Percentiles rank a stretch among this genome's conserved stretches.
These are phyloP conservation scores for Gobionotothen gibberifrons DNA, from an alignment of 2,797 vertebrate genomes.

Conservation along the genomic window DNA sequence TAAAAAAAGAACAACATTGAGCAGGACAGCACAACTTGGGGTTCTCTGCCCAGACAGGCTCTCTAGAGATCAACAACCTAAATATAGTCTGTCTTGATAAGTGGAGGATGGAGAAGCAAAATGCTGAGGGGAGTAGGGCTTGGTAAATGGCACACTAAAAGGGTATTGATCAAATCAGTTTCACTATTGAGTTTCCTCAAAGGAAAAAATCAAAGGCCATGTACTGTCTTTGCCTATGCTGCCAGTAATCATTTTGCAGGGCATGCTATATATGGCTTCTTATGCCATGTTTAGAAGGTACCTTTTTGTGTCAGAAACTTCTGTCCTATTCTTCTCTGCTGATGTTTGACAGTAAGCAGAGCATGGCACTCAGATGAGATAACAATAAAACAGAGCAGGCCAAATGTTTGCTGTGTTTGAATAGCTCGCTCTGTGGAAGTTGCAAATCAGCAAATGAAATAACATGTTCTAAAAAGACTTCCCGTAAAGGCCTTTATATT, in stretches of 20 bases:
- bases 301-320: conserved; percentile 3
- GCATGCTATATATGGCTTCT: neutral
- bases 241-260: conserved; percentile 1
- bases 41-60: conserved; percentile 53
- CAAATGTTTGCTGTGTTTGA: conserved; percentile 9
- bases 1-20: conserved; percentile 46
- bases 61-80: conserved; percentile 46
- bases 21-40: conserved; percentile 49
- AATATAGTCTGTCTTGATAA: conserved; percentile 66
- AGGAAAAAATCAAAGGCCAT: conserved; percentile 22
- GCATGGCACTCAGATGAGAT: neutral
- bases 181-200: conserved; percentile 29
- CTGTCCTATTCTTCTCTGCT: neutral
- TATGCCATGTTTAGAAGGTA: conserved; percentile 7
- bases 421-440: conserved; percentile 3
- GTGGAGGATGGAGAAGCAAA: conserved; percentile 40
- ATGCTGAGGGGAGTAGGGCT: conserved; percentile 34
- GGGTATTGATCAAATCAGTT: conserved; percentile 46
- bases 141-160: conserved; percentile 35
- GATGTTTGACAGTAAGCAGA: conserved; percentile 22
- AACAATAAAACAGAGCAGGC: conserved; percentile 15
- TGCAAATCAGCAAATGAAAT: conserved; percentile 1
- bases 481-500: neutral
- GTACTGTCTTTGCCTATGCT: conserved; percentile 7
- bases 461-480: neutral